Conservation (phyloP, 1,140 invertebrate genomes). For the Bradynema listronoti region DNA sequence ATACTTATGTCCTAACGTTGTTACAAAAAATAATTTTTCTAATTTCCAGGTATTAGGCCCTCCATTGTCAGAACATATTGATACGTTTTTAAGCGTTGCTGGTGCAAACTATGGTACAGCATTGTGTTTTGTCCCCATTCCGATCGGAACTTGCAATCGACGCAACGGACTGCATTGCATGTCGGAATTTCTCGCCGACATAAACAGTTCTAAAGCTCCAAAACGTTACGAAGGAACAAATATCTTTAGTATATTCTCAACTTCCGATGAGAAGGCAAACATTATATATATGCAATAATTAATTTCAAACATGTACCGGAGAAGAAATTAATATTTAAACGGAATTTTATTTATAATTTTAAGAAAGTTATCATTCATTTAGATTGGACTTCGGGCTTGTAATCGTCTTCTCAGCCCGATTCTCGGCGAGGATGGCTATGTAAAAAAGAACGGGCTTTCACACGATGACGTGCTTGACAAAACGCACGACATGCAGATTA, state of each 20-base stretch:
- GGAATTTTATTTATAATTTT: background rate
- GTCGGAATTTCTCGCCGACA: conserved; percentile 46
- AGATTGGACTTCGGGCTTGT: conserved; percentile 39
- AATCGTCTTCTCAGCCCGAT: conserved; percentile 33
- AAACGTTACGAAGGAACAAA: conserved; percentile 35
- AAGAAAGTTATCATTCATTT: background rate
- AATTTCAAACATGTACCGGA: background rate
- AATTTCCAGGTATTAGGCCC: conserved; percentile 22
- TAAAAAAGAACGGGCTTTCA: conserved; percentile 22
- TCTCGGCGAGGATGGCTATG: conserved; percentile 34
- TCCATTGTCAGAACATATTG: conserved; percentile 43
- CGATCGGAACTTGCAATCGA: conserved; percentile 41
- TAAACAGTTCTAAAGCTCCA: conserved; percentile 27
- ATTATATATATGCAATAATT: conserved; percentile 10
- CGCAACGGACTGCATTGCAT: conserved; percentile 42
- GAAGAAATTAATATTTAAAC: too few relatives aligned
- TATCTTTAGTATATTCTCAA: conserved; percentile 43
- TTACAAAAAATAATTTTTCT: conserved; percentile 13
- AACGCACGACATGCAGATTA: conserved; percentile 43
- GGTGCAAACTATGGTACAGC: conserved; percentile 39
- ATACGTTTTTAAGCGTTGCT: conserved; percentile 44
- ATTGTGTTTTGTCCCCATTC: conserved; percentile 42
- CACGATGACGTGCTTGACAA: conserved; percentile 42
- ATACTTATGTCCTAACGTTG: background rate
- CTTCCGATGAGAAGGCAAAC: conserved; percentile 39